Conservation (phyloP, 2,888 invertebrate species). For the Drosophila rellima region DNA sequence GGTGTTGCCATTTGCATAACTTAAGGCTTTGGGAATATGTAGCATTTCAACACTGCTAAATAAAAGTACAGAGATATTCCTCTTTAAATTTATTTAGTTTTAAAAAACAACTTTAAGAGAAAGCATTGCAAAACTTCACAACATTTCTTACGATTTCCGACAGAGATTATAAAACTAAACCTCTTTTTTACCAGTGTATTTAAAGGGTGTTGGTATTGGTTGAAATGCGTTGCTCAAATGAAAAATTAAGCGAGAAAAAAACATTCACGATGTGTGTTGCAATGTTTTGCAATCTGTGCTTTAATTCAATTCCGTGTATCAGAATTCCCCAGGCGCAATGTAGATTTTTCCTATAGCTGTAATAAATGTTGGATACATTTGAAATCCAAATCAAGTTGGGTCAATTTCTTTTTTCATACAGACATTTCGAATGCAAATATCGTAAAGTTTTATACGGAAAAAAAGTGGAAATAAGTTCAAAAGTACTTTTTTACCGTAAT, state of each 20-base stretch:
- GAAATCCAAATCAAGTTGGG: no score
- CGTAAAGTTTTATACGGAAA: no score
- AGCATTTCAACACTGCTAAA: background rate
- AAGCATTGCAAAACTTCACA: background rate
- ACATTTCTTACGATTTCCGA: background rate
- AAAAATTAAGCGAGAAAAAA: slow-evolving; percentile 6
- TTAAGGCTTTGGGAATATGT: slow-evolving; percentile 18
- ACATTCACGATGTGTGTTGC: background rate
- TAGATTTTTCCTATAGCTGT: no score
- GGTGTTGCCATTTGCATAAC: slow-evolving; percentile 37
- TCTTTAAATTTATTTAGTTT: background rate
- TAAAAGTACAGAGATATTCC: background rate
- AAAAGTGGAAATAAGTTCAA: no score
- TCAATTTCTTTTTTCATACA: no score
- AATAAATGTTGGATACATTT: background rate
- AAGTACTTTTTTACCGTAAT: no score
- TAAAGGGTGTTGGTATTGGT: slow-evolving; percentile 1
- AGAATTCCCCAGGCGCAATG: background rate
- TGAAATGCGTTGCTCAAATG: slow-evolving; percentile 7
- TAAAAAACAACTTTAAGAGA: background rate
- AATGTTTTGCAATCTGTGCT: slow-evolving; percentile 18
- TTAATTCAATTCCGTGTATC: slow-evolving; percentile 17
- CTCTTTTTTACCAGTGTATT: background rate
- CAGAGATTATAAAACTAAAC: background rate
- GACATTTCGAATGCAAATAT: no score